A percentile compares a stretch with the other conserved stretches of the same genome.
phyloP scores from a whole-genome alignment of 2,888 invertebrate genomes.

The Meandrusa payeni region DNA sequence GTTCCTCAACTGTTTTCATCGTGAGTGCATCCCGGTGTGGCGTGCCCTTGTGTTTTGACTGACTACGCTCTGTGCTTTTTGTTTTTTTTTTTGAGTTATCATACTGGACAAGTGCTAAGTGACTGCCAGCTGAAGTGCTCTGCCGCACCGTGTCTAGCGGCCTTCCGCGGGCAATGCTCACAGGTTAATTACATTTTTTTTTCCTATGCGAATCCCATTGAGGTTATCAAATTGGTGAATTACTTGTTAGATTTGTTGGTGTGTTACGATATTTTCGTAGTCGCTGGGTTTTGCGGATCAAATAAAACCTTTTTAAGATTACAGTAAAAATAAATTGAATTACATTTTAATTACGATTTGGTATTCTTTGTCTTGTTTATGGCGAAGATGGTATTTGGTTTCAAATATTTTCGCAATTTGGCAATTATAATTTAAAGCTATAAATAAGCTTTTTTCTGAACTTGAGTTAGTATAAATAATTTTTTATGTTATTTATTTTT shows the following conservation, averaged over 20 bases:
- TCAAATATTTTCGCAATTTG: not conserved
- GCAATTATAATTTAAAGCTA: too few relatives aligned
- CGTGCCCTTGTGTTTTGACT: conserved; percentile 69
- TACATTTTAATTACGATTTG: too few relatives aligned
- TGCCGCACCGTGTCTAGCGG: conserved; percentile 73
- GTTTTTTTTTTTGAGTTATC: conserved; percentile 59
- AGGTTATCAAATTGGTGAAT: conserved; percentile 1
- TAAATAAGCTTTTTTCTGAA: too few relatives aligned
- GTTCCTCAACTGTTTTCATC: conserved; percentile 66
- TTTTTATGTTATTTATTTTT: too few relatives aligned
- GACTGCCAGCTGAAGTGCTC: conserved; percentile 71
- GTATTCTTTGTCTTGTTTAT: too few relatives aligned
- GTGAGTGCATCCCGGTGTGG: conserved; percentile 57
- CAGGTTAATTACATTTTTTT: conserved; percentile 68
- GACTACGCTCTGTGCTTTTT: conserved; percentile 54
- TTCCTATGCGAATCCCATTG: conserved; percentile 50
- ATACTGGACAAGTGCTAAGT: conserved; percentile 77
- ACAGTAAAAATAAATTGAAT: too few relatives aligned
- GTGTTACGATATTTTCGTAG: too few relatives aligned
- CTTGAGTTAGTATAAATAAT: too few relatives aligned
- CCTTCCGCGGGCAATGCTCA: conserved; percentile 79
- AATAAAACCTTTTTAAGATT: too few relatives aligned
- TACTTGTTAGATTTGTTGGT: not conserved
- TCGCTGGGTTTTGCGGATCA: too few relatives aligned
- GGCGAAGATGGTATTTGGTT: not conserved